phyloP scores from a whole-genome alignment of 2,888 invertebrate species.

The Orthosia cruda region DNA sequence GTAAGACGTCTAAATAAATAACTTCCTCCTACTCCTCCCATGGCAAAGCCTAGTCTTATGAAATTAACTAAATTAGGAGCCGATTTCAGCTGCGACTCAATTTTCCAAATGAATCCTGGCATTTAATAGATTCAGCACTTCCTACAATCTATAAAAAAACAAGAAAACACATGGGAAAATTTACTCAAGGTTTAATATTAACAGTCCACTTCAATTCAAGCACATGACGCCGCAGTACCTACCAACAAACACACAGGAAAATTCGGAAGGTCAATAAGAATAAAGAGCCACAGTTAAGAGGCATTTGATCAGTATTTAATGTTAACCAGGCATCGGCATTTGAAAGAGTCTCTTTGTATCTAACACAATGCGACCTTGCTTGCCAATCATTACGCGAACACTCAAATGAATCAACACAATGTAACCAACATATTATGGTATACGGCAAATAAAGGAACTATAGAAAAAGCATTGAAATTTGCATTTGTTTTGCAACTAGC shows the following conservation, averaged over 20 bases:
- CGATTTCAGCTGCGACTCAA: too few species aligned
- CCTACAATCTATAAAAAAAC: too few species aligned
- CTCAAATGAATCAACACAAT: conserved; percentile 38
- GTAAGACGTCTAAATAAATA: too few species aligned
- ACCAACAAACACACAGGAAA: conserved; percentile 8
- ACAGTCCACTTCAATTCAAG: neutral
- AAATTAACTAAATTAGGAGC: too few species aligned
- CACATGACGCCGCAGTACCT: neutral
- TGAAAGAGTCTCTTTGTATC: conserved; percentile 61
- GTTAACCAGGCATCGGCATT: conserved; percentile 53
- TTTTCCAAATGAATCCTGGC: too few species aligned
- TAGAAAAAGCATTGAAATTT: conserved; percentile 2
- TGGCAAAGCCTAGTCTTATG: too few species aligned
- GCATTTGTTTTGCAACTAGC: conserved; percentile 12
- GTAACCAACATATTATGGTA: conserved; percentile 14
- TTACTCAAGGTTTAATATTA: neutral
- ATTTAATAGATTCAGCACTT: too few species aligned
- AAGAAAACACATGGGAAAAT: neutral
- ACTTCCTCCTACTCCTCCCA: too few species aligned
- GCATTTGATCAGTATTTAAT: conserved; percentile 51
- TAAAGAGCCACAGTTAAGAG: conserved; percentile 41
- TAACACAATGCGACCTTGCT: conserved; percentile 52
- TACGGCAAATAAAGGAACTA: neutral
- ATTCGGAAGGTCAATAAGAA: conserved; percentile 53
- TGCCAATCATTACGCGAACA: conserved; percentile 59